Evolutionary conservation across 92 coral and sea anemone species (phyloP).

Genomic region (Diadumene lineata): DNA sequence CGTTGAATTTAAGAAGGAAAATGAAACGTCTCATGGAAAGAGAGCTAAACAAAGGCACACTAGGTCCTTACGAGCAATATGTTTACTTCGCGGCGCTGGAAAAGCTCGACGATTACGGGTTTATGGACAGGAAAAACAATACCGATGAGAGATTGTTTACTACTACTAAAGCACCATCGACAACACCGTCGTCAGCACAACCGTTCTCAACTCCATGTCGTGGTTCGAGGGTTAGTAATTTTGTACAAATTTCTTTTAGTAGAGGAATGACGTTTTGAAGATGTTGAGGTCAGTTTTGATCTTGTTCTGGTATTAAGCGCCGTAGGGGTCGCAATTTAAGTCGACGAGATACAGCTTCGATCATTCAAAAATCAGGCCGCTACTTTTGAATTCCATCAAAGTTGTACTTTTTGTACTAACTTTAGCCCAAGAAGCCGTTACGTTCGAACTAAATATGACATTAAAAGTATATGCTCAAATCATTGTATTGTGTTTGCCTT

Average conservation of each 20-base stretch:
- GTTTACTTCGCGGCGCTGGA: conserved; percentile 43
- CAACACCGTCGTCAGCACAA: neutral
- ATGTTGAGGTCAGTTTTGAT: conserved; percentile 2
- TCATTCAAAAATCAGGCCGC: too few relatives aligned
- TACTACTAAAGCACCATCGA: neutral
- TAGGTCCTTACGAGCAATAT: conserved; percentile 29
- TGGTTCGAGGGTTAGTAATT: neutral
- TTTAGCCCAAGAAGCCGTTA: too few relatives aligned
- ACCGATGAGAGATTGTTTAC: conserved; percentile 11
- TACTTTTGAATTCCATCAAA: too few relatives aligned
- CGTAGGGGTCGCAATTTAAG: neutral
- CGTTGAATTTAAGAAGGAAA: conserved; percentile 41
- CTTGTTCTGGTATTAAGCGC: neutral
- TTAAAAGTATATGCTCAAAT: too few relatives aligned
- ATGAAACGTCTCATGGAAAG: conserved; percentile 46
- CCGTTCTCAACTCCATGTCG: neutral
- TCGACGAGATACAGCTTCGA: too few relatives aligned
- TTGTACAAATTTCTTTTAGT: neutral
- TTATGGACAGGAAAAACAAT: conserved; percentile 10
- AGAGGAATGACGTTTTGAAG: neutral
- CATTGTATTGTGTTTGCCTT: too few relatives aligned
- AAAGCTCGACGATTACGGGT: conserved; percentile 34
- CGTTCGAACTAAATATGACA: too few relatives aligned
- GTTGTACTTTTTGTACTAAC: too few relatives aligned
- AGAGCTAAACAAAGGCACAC: conserved; percentile 42